Percentiles rank a stretch among this genome's conserved stretches.
Evolutionary conservation across 2,113 vertebrate species (phyloP).

Genomic region (Prionailurus viverrinus): DNA sequence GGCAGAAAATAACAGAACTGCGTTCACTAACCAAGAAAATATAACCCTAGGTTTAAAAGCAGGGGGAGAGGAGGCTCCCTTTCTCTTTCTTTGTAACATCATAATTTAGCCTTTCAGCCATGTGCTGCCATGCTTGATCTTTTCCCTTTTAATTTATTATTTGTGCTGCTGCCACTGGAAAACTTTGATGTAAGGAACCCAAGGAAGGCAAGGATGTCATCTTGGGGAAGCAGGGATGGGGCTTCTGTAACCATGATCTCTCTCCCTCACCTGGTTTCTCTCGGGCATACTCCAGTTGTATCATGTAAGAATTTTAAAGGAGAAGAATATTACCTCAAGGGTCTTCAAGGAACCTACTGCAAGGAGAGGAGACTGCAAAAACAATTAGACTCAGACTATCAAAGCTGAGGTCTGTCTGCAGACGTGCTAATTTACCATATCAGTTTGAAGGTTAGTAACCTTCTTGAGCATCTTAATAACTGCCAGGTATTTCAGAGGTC

Average conservation of each 20-base stretch:
- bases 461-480: not conserved
- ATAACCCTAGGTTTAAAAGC: constrained; percentile 27
- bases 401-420: not conserved
- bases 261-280: not conserved
- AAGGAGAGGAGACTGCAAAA: not conserved
- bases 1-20: constrained; percentile 57
- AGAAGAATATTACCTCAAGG: not conserved
- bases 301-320: not conserved
- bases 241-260: not conserved
- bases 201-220: not conserved
- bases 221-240: not conserved
- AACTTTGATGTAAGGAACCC: constrained; percentile 30
- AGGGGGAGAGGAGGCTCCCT: not conserved
- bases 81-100: constrained; percentile 38
- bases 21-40: constrained; percentile 35
- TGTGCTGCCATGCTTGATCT: not conserved
- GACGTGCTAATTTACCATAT: not conserved
- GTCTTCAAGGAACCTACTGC: not conserved
- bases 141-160: constrained; percentile 73
- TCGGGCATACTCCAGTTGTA: not conserved
- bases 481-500: not conserved
- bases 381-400: not conserved
- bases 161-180: constrained; percentile 4
- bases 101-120: constrained; percentile 37
- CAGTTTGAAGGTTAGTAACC: too few species aligned